Conservation (phyloP, 2,888 invertebrate genomes). For the Cataglyphis livida region DNA sequence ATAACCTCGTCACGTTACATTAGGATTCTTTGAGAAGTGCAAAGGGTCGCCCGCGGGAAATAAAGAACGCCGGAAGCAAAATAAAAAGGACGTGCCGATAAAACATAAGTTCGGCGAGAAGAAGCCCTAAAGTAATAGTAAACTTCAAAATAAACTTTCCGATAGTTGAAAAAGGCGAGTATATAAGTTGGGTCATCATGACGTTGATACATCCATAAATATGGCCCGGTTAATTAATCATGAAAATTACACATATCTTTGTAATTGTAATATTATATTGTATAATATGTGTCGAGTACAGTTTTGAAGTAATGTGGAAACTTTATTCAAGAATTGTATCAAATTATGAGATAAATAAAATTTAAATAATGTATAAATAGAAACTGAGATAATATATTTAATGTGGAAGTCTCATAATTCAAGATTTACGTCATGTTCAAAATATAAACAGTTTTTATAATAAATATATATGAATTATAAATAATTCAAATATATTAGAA, state of each 20-base stretch:
- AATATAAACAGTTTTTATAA: background rate
- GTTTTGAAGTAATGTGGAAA: background rate
- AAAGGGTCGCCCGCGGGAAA: conserved; percentile 48
- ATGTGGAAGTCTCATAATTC: background rate
- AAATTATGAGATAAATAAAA: background rate
- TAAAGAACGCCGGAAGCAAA: conserved; percentile 42
- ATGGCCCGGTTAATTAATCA: background rate
- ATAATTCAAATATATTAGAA: background rate
- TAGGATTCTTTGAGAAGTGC: conserved; percentile 44
- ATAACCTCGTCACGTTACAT: conserved; percentile 52
- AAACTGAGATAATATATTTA: background rate
- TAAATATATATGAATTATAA: background rate
- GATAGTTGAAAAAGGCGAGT: background rate
- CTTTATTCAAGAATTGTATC: background rate
- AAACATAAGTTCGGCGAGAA: conserved; percentile 72
- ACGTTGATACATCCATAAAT: background rate
- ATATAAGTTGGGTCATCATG: background rate
- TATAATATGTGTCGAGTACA: background rate
- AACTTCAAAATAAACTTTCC: conserved; percentile 66
- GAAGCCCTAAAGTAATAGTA: conserved; percentile 64
- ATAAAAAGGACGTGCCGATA: conserved; percentile 50
- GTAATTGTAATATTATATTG: background rate
- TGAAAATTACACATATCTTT: background rate
- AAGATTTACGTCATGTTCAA: background rate
- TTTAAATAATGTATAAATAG: background rate